Evolutionary conservation across 2,888 invertebrate genomes (phyloP).

Genomic region (Geotrupes spiniger): DNA sequence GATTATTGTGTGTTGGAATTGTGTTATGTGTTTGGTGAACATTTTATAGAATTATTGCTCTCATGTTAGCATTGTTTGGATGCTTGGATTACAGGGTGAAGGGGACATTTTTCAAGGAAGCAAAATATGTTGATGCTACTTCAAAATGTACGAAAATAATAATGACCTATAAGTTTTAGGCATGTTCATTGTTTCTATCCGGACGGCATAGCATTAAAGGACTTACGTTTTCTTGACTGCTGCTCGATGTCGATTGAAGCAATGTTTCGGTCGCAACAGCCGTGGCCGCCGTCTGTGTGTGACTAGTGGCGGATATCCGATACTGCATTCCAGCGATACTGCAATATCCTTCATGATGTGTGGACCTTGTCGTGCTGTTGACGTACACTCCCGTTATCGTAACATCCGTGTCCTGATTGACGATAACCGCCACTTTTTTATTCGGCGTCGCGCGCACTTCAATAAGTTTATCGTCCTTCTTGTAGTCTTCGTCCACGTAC

Average conservation of each 20-base stretch:
- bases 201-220: too few relatives aligned
- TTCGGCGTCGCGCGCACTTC: slow-evolving; percentile 50
- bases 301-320: slow-evolving; percentile 82
- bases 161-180: too few relatives aligned
- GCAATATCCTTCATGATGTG: slow-evolving; percentile 79
- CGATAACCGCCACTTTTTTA: slow-evolving; percentile 72
- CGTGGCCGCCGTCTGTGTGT: slow-evolving; percentile 81
- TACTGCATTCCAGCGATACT: slow-evolving; percentile 85
- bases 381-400: slow-evolving; percentile 85
- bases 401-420: slow-evolving; percentile 83
- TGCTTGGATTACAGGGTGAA: too few relatives aligned
- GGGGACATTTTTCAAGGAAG: too few relatives aligned
- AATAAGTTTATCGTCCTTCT: slow-evolving; percentile 53
- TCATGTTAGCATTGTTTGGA: too few relatives aligned
- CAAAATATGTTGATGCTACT: too few relatives aligned
- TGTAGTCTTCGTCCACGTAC: slow-evolving; percentile 49
- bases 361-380: slow-evolving; percentile 69
- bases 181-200: too few relatives aligned
- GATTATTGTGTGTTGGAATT: too few relatives aligned
- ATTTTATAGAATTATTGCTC: too few relatives aligned
- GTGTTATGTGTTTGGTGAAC: too few relatives aligned
- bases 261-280: slow-evolving; percentile 67
- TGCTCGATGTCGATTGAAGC: slow-evolving; percentile 44
- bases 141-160: too few relatives aligned
- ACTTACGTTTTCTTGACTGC: slow-evolving; percentile 48